Evolutionary conservation across 2,797 vertebrate species (phyloP).

Genomic region (Poeciliopsis gracilis): DNA sequence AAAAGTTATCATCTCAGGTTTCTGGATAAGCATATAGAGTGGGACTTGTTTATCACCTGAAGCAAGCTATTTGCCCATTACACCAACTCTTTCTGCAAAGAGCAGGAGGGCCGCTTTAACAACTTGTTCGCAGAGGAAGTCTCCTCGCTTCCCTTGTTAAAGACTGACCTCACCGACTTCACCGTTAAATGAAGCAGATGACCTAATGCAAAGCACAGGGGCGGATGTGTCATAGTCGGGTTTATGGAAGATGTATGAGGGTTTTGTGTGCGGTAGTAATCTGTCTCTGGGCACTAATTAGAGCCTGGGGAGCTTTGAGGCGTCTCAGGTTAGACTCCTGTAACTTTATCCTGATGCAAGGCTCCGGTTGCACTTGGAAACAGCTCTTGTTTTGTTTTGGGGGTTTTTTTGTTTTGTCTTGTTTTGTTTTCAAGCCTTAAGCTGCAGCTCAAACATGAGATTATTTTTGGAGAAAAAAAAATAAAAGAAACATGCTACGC

Average conservation of each 20-base stretch:
- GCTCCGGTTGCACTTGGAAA: conserved; percentile 13
- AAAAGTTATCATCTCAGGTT: not conserved
- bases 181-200: conserved; percentile 20
- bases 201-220: conserved; percentile 37
- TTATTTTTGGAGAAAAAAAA: conserved; percentile 42
- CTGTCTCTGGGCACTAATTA: conserved; percentile 55
- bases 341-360: conserved; percentile 43
- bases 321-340: conserved; percentile 50
- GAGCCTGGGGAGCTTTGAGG: conserved; percentile 50
- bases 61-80: conserved; percentile 21
- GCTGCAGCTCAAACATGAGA: conserved; percentile 30
- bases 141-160: conserved; percentile 33
- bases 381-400: not conserved
- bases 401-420: not conserved
- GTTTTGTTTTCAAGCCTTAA: conserved; percentile 19
- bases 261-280: conserved; percentile 18
- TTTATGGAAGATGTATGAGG: conserved; percentile 35
- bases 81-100: conserved; percentile 1
- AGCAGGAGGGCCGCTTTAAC: conserved; percentile 6
- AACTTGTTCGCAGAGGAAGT: conserved; percentile 38
- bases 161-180: conserved; percentile 9
- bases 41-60: conserved; percentile 25
- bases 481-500: conserved; percentile 14
- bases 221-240: conserved; percentile 15
- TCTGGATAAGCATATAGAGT: not conserved